A percentile compares a stretch with the other conserved stretches of the same genome.
These are phyloP conservation scores for Uloborus plumipes DNA, from an alignment of 2,888 invertebrate genomes.

Conservation along the genomic window DNA sequence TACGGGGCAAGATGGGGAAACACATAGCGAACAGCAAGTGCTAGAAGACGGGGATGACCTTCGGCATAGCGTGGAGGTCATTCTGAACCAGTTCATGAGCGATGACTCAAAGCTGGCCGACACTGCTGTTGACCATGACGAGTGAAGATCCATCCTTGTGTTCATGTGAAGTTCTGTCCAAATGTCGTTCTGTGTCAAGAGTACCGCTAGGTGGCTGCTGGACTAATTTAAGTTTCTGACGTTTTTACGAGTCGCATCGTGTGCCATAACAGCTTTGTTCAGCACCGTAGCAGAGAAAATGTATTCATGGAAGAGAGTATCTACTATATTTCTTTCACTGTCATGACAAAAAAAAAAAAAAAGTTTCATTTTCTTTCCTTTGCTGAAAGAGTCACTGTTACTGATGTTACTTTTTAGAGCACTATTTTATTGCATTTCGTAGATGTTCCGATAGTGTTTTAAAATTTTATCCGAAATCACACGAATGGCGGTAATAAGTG, in stretches of 20 bases:
- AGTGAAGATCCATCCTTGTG: slow-evolving; percentile 36
- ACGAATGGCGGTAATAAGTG: slow-evolving; percentile 24
- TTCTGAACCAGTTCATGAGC: slow-evolving; percentile 47
- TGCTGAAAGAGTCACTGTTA: slow-evolving; percentile 38
- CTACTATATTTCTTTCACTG: slow-evolving; percentile 34
- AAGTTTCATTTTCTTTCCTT: slow-evolving; percentile 28
- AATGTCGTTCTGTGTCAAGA: slow-evolving; percentile 31
- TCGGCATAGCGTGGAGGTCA: slow-evolving; percentile 38
- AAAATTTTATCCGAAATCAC: slow-evolving; percentile 32
- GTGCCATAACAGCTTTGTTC: slow-evolving; percentile 63
- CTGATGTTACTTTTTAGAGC: slow-evolving; percentile 52
- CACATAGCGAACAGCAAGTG: slow-evolving; percentile 19
- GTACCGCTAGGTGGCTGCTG: slow-evolving; percentile 19
- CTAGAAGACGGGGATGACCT: slow-evolving; percentile 37
- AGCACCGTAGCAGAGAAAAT: slow-evolving; percentile 35
- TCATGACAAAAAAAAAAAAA: slow-evolving; percentile 23
- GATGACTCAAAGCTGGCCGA: slow-evolving; percentile 31
- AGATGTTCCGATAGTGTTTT: slow-evolving; percentile 60
- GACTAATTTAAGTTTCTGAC: slow-evolving; percentile 35
- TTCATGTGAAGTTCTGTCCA: slow-evolving; percentile 21
- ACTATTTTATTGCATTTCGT: slow-evolving; percentile 60
- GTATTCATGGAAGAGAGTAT: slow-evolving; percentile 44
- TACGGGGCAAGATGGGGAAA: slow-evolving; percentile 30
- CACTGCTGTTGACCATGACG: slow-evolving; percentile 20
- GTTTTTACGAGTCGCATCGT: slow-evolving; percentile 46